Base-by-base conservation (phyloP, 2,888 invertebrate species). In the Dioctria rufipes region DNA sequence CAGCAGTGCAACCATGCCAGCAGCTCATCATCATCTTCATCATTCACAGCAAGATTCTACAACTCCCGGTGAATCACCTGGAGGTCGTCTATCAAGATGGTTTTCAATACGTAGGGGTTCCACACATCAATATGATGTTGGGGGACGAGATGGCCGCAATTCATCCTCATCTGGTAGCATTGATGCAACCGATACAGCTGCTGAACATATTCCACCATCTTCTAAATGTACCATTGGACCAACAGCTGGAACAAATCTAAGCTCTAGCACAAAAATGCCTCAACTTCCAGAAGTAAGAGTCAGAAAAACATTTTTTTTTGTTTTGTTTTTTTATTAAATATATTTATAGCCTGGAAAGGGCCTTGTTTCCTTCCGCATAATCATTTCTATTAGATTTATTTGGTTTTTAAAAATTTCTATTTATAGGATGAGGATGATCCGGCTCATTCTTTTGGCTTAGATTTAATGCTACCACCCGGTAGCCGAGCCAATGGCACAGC, bases 71-170 rank as follows among this genome's bases (percentile, higher is more conserved):
- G 95, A 95, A 84, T 91, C 93, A 84, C 92, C 93, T 69, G 93
- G 94, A 84, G 95, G 95, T 82, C 91, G 95, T 80, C 91, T 96
- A 69, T 94, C 96, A 49, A 91, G 97, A 84, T 96, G 96, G 96
- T 97, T 96, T 91, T 96, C 96, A 86, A 95, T 96, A 83, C 90
- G 96, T 60, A 91, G 96, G 82, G 94, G 95, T 63, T 94, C 94
- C 83, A 91, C 93, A n/a, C 94, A 95, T 88, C 95, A 95, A 86
- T 95, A 95, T 88, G 95, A 95, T 86, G 93, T 93, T 83, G 93
- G 90, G 73, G 90, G 90, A 83, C 88, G 89, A 58, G 89, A 90
- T 81, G 87, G 88, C 11, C 88, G 89, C 69, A 88, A 87, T 61
- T 87, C 88, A 9, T 83, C 85, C 25, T 86, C 86, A 54, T 86